Evolutionary conservation across 2,888 invertebrate genomes (phyloP).

Genomic region (Papilio gigon): DNA sequence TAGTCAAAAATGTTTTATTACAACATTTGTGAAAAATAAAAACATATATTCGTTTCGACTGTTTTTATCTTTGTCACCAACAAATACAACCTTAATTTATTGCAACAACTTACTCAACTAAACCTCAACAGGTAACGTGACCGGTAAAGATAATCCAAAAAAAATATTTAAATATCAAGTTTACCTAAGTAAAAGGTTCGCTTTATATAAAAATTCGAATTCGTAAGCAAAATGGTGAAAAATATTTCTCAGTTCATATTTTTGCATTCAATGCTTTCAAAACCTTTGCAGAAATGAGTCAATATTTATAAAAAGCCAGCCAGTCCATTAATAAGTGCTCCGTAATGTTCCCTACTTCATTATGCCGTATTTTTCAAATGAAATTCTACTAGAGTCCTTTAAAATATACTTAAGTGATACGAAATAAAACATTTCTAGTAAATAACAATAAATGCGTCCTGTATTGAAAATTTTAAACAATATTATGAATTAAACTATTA

Average conservation of each 20-base stretch:
- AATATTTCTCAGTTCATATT: slow-evolving; percentile 11
- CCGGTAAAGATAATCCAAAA: too few relatives aligned
- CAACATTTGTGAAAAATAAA: neutral
- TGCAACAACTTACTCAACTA: too few relatives aligned
- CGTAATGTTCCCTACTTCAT: slow-evolving; percentile 33
- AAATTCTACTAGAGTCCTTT: slow-evolving; percentile 29
- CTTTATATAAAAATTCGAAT: neutral
- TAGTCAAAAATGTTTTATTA: neutral
- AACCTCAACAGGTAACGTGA: too few relatives aligned
- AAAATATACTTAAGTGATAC: slow-evolving; percentile 13
- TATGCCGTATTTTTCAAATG: slow-evolving; percentile 28
- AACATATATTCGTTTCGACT: neutral
- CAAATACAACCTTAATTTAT: too few relatives aligned
- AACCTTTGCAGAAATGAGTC: slow-evolving; percentile 7
- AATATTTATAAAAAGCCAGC: slow-evolving; percentile 30
- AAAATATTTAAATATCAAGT: too few relatives aligned
- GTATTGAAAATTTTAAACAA: too few relatives aligned
- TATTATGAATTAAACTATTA: too few relatives aligned
- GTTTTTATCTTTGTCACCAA: too few relatives aligned
- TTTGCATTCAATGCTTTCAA: slow-evolving; percentile 21
- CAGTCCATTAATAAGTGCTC: slow-evolving; percentile 31
- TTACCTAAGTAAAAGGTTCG: neutral
- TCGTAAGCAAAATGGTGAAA: slow-evolving; percentile 3
- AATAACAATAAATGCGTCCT: too few relatives aligned
- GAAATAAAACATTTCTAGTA: neutral